phyloP scores from a whole-genome alignment of 2,888 invertebrate genomes.

The Eupeodes latifasciatus region DNA sequence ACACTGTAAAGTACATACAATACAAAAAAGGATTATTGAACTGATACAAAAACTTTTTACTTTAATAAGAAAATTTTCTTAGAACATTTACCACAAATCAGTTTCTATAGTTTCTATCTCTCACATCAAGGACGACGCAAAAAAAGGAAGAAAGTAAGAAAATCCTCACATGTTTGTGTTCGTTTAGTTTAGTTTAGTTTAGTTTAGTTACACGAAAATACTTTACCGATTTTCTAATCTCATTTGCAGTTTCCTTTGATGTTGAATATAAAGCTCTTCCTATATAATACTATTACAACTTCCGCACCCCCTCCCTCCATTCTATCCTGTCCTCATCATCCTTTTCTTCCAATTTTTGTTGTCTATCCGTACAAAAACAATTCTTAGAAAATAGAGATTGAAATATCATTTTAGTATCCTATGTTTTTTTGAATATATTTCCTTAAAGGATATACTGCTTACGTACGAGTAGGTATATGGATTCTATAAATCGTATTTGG shows the following conservation, averaged over 20 bases:
- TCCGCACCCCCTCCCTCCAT: not conserved
- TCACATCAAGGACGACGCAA: not conserved
- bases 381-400: slow-evolving; percentile 45
- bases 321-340: not conserved
- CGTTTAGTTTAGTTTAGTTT: slow-evolving; percentile 23
- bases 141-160: not conserved
- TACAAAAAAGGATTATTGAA: slow-evolving; percentile 63
- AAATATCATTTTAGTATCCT: slow-evolving; percentile 66
- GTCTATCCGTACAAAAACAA: slow-evolving; percentile 48
- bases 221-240: slow-evolving; percentile 63
- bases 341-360: slow-evolving; percentile 1
- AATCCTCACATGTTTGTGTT: slow-evolving; percentile 10
- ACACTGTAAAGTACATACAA: slow-evolving; percentile 5
- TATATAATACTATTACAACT: not conserved
- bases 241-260: slow-evolving; percentile 68
- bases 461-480: slow-evolving; percentile 34
- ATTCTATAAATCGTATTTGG: slow-evolving; percentile 70
- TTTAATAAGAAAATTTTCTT: slow-evolving; percentile 48
- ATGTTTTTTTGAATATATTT: slow-evolving; percentile 41
- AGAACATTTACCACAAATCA: slow-evolving; percentile 60
- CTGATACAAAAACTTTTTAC: slow-evolving; percentile 51
- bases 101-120: slow-evolving; percentile 46
- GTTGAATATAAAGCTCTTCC: slow-evolving; percentile 40
- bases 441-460: slow-evolving; percentile 62
- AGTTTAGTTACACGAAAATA: slow-evolving; percentile 36